phyloP scores from a whole-genome alignment of 2,113 vertebrate species.

The Piaya cayana region DNA sequence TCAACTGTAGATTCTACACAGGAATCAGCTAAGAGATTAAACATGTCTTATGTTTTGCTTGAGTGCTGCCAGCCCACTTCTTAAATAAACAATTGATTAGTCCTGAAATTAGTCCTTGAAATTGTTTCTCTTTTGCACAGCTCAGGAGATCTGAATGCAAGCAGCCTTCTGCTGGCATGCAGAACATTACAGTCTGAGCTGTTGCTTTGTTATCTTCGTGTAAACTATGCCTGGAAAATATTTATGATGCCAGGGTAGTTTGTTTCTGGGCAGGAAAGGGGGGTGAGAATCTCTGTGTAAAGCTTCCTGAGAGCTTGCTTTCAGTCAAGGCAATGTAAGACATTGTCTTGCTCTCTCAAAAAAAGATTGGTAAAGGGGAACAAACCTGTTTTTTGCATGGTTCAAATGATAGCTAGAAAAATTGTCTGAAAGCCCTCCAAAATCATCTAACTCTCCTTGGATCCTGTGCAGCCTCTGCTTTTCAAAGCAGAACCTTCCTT shows the following conservation, averaged over 20 bases:
- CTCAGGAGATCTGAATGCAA: background rate
- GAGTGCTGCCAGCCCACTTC: background rate
- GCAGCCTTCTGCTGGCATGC: background rate
- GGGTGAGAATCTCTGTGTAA: background rate
- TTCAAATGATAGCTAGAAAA: background rate
- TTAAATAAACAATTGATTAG: conserved; percentile 44
- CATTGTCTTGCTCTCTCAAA: background rate
- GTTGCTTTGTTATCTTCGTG: background rate
- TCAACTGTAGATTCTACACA: background rate
- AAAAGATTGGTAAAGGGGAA: background rate
- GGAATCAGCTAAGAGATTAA: background rate
- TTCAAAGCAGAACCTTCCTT: background rate
- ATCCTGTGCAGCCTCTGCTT: background rate
- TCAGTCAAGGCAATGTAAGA: background rate
- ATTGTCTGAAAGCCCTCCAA: background rate
- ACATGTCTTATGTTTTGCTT: background rate
- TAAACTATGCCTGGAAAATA: background rate
- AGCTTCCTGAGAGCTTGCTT: background rate
- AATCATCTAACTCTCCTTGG: background rate
- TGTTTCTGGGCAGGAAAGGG: background rate
- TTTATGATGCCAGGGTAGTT: background rate
- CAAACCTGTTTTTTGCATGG: background rate
- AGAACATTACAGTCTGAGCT: background rate
- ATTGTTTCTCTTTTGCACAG: background rate
- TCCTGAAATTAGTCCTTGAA: conserved; percentile 45